These are phyloP conservation scores for Podilymbus podiceps DNA, from an alignment of 2,113 vertebrate species.

Conservation along the genomic window DNA sequence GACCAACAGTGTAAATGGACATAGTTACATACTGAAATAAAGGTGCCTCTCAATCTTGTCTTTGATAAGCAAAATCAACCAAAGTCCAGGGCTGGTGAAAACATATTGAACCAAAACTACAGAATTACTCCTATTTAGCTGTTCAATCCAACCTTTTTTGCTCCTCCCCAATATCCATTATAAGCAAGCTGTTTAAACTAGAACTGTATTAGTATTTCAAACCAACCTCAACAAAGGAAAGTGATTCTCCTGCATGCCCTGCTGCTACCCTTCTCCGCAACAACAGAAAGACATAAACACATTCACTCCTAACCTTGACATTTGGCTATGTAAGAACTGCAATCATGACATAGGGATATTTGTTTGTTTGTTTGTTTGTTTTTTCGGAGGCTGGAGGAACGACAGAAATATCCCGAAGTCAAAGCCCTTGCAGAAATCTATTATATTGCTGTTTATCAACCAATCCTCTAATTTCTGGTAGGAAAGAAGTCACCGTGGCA, in stretches of 20 bases:
- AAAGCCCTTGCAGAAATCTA: not conserved
- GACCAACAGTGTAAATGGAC: not conserved
- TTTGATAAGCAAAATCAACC: not conserved
- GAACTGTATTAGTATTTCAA: not conserved
- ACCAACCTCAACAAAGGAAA: not conserved
- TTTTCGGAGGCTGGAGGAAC: rapidly evolving
- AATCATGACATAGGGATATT: rapidly evolving
- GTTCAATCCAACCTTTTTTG: not conserved
- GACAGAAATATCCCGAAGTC: not conserved
- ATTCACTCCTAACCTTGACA: not conserved
- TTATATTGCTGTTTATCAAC: not conserved
- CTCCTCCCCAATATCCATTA: too few species aligned
- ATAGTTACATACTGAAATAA: not conserved
- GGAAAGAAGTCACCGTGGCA: not conserved
- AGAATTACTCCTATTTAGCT: not conserved
- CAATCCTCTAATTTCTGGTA: not conserved
- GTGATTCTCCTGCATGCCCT: not conserved
- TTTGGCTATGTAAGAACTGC: not conserved
- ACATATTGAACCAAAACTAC: not conserved
- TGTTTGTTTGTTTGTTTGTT: too few species aligned
- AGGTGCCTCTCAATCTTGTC: not conserved
- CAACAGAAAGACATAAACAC: not conserved
- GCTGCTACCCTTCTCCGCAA: not conserved
- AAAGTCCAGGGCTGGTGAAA: not conserved
- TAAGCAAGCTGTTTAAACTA: not conserved